These are phyloP conservation scores for Helicorthomorpha holstii DNA, from an alignment of 1,140 invertebrate species.

Conservation along the genomic window DNA sequence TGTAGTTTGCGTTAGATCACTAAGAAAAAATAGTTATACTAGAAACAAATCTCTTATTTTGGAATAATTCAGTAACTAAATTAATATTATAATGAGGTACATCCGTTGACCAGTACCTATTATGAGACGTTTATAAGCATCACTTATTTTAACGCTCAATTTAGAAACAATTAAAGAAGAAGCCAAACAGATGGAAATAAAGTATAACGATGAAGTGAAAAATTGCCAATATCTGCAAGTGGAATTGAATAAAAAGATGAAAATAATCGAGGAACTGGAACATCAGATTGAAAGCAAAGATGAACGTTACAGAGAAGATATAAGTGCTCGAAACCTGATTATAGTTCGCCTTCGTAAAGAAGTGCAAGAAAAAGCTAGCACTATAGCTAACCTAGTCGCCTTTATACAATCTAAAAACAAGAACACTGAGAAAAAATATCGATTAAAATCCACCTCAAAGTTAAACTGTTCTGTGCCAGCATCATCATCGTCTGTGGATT, in stretches of 20 bases:
- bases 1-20: no score
- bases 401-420: no score
- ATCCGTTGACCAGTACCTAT: no score
- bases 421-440: no score
- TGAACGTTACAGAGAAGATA: background rate
- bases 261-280: background rate
- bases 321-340: background rate
- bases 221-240: background rate
- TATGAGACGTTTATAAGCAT: no score
- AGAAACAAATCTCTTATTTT: no score
- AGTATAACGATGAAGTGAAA: background rate
- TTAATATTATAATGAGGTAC: no score
- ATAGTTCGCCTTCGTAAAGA: background rate
- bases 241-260: background rate
- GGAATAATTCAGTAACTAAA: no score
- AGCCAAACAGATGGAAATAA: background rate
- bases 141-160: background rate
- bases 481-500: no score
- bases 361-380: background rate
- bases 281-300: background rate
- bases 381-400: background rate
- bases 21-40: no score
- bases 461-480: no score
- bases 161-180: background rate
- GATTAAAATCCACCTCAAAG: no score